Conservation (phyloP, 2,797 vertebrate genomes). For the Sardinella longiceps region DNA sequence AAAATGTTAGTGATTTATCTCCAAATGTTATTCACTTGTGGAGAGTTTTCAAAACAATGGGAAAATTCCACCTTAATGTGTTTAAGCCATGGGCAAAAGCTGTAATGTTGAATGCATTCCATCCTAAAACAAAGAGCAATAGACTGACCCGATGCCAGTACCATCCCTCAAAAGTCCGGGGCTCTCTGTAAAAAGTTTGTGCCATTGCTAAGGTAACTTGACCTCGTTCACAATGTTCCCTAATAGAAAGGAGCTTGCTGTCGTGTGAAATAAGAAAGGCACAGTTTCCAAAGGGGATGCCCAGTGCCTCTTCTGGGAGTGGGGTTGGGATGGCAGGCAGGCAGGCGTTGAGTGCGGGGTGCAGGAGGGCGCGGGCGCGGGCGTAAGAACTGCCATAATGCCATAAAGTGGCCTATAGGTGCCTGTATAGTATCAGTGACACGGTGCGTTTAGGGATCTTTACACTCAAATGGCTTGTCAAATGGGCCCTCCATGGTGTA, state of each 20-base stretch:
- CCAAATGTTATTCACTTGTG: too few species aligned
- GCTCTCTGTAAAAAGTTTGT: neutral
- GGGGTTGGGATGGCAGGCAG: neutral
- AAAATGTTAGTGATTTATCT: too few species aligned
- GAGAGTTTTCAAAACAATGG: too few species aligned
- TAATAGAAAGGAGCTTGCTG: neutral
- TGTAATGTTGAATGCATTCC: neutral
- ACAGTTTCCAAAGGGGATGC: slow-evolving; percentile 13
- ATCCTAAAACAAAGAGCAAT: neutral
- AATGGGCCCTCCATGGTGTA: neutral
- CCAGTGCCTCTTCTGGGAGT: slow-evolving; percentile 24
- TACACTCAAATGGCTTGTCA: neutral
- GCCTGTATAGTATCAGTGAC: slow-evolving; percentile 10
- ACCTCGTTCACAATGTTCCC: neutral
- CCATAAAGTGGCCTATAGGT: neutral
- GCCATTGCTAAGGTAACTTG: slow-evolving; percentile 1
- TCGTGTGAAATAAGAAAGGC: neutral
- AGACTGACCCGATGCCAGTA: neutral
- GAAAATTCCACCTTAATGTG: too few species aligned
- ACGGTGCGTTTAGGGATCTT: neutral
- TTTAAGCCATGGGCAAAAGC: too few species aligned
- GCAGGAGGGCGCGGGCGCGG: too few species aligned
- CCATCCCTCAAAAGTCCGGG: neutral
- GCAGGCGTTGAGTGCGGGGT: neutral
- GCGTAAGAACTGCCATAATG: neutral